Percentiles rank a stretch among this genome's conserved stretches.
These are phyloP conservation scores for Bombus huntii DNA, from an alignment of 1,140 invertebrate genomes.

Conservation along the genomic window DNA sequence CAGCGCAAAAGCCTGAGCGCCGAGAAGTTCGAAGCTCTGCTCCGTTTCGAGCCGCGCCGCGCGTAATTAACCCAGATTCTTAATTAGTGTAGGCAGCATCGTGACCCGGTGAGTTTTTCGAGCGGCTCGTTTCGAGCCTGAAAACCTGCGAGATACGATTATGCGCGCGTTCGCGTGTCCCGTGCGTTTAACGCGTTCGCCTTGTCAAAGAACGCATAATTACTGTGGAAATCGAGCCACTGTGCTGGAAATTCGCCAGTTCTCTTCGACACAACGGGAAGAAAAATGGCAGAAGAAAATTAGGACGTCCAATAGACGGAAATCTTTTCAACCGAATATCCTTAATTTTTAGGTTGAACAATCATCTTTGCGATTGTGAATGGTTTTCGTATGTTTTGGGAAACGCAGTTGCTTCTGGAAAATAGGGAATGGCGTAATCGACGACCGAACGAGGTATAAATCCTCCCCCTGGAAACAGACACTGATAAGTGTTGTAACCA, in stretches of 20 bases:
- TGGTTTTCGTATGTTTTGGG: too few species aligned
- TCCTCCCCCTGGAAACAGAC: too few species aligned
- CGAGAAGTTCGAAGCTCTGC: conserved; percentile 7
- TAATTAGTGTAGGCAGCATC: conserved; percentile 50
- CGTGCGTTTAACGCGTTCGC: conserved; percentile 2
- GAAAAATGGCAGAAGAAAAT: not conserved
- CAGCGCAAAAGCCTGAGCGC: not conserved
- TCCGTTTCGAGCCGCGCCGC: conserved; percentile 10
- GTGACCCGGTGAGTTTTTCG: conserved; percentile 32
- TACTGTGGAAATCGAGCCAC: not conserved
- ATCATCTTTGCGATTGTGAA: not conserved
- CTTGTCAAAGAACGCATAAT: not conserved
- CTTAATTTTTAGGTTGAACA: not conserved
- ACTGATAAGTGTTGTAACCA: too few species aligned
- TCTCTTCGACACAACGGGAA: too few species aligned
- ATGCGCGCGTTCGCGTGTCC: not conserved
- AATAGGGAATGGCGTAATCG: too few species aligned
- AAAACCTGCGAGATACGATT: not conserved
- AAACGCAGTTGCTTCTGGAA: too few species aligned
- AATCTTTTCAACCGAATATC: not conserved
- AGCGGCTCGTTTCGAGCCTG: conserved; percentile 1
- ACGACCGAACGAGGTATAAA: too few species aligned
- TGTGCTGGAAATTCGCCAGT: not conserved
- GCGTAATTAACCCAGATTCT: conserved; percentile 54
- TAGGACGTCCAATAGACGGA: not conserved